phyloP scores from a whole-genome alignment of 1,140 invertebrate genomes.

The Acyrthosiphon pisum region DNA sequence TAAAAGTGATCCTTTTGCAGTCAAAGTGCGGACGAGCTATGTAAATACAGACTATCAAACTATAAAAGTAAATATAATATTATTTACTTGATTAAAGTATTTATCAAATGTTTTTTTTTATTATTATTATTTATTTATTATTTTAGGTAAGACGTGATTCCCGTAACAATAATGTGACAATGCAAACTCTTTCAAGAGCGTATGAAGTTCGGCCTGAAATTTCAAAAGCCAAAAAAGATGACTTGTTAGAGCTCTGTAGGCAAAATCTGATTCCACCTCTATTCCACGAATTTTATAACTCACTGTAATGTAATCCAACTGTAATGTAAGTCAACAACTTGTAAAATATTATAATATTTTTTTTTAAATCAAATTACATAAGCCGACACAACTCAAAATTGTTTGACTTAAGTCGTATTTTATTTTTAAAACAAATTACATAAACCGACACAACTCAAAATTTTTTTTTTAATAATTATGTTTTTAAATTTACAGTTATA shows the following conservation, averaged over 20 bases:
- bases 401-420: neutral
- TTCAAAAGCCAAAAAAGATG: slow-evolving; percentile 25
- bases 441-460: too few species aligned
- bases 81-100: slow-evolving; percentile 25
- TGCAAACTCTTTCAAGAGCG: slow-evolving; percentile 24
- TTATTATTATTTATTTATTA: neutral
- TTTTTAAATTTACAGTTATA: neutral
- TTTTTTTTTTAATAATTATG: neutral
- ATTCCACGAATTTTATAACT: slow-evolving; percentile 23
- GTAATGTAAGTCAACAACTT: too few species aligned
- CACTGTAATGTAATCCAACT: neutral
- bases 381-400: slow-evolving; percentile 12
- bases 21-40: slow-evolving; percentile 11
- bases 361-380: neutral
- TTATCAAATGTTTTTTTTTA: neutral
- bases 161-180: slow-evolving; percentile 1
- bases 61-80: slow-evolving; percentile 33
- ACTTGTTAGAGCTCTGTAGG: slow-evolving; percentile 27
- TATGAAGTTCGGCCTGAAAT: slow-evolving; percentile 25
- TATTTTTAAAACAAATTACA: neutral
- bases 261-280: slow-evolving; percentile 32
- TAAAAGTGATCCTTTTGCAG: neutral
- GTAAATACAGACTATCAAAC: slow-evolving; percentile 26
- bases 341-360: neutral
- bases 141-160: slow-evolving; percentile 23